Evolutionary conservation across 2,888 invertebrate species (phyloP).

Genomic region (Habrosyne pyritoides): DNA sequence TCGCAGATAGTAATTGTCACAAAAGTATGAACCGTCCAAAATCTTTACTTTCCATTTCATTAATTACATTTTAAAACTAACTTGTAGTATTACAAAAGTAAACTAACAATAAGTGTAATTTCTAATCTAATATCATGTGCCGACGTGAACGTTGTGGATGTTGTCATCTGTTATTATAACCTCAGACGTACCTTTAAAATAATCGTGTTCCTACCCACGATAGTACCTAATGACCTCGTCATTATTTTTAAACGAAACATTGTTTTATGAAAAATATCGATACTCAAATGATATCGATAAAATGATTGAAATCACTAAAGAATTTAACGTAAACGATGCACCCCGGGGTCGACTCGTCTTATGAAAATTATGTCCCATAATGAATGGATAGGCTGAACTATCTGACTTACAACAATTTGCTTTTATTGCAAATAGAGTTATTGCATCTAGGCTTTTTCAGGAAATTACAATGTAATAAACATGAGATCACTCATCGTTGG

Average conservation of each 20-base stretch:
- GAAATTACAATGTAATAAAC: not conserved
- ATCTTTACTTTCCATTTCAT: too few species aligned
- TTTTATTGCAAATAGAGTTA: not conserved
- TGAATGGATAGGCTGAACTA: conserved; percentile 29
- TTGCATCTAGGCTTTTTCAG: not conserved
- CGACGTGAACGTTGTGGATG: conserved; percentile 4
- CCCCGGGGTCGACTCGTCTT: conserved; percentile 58
- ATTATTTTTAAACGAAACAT: too few species aligned
- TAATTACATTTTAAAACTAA: too few species aligned
- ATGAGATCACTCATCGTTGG: conserved; percentile 10
- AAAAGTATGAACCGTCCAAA: too few species aligned
- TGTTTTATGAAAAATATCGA: not conserved
- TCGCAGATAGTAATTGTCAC: too few species aligned
- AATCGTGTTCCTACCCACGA: not conserved
- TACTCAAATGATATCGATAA: conserved; percentile 13
- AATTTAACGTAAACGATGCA: conserved; percentile 54
- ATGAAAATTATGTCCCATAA: conserved; percentile 56
- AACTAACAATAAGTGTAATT: too few species aligned
- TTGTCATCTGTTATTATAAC: conserved; percentile 37
- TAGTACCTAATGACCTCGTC: too few species aligned
- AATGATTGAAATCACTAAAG: conserved; percentile 30
- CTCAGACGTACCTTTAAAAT: conserved; percentile 14
- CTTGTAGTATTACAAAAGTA: too few species aligned
- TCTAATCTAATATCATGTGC: too few species aligned
- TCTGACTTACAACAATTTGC: not conserved